Conservation (phyloP, 2,113 vertebrate species). For the Hippocampus abdominalis region DNA sequence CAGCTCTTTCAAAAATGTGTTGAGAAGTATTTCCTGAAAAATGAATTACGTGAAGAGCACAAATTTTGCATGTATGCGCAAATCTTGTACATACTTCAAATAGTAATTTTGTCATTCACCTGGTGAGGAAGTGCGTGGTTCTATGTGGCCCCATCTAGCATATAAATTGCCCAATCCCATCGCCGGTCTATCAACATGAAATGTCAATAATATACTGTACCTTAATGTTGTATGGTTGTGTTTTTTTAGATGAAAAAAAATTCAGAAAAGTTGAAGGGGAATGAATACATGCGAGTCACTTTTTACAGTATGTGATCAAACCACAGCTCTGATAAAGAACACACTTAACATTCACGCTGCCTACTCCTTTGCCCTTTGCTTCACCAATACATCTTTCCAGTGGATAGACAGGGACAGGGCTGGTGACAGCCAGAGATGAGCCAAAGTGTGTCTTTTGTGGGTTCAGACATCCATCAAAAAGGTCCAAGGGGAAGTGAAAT, state of each 20-base stretch:
- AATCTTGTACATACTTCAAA: too few species aligned
- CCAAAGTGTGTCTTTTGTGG: conserved; percentile 33
- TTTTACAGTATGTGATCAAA: too few species aligned
- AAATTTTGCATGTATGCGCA: too few species aligned
- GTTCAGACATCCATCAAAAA: conserved; percentile 49
- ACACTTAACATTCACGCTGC: conserved; percentile 34
- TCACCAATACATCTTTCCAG: conserved; percentile 6
- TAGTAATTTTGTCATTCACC: background rate
- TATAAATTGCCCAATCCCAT: too few species aligned
- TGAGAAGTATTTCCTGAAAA: too few species aligned
- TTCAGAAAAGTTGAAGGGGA: background rate
- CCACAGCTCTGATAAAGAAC: background rate
- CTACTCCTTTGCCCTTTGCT: conserved; percentile 24
- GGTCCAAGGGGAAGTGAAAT: conserved; percentile 23
- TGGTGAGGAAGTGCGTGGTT: too few species aligned
- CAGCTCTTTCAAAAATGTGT: too few species aligned
- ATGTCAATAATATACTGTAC: too few species aligned
- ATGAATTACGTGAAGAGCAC: too few species aligned
- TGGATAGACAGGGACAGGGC: conserved; percentile 24
- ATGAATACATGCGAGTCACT: background rate
- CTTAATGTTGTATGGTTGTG: too few species aligned
- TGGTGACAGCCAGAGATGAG: conserved; percentile 27
- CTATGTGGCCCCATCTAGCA: background rate
- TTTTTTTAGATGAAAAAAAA: too few species aligned
- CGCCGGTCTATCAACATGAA: background rate